Conservation (phyloP, 2,797 vertebrate genomes). For the Urosaurus nigricauda region DNA sequence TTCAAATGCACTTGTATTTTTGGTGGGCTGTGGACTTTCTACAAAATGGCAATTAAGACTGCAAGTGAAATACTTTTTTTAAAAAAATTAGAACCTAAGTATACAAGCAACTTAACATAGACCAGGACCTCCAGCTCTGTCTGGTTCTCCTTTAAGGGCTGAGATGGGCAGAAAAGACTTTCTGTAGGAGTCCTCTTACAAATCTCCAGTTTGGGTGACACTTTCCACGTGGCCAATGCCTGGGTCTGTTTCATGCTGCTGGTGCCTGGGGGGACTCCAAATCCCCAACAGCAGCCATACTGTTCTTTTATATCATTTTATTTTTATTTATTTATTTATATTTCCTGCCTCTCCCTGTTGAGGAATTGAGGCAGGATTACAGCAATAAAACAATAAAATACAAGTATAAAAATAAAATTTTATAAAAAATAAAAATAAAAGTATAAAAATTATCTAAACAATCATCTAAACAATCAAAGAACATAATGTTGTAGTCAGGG, state of each 20-base stretch:
- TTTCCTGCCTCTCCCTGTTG: too few species aligned
- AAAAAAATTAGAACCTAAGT: background rate
- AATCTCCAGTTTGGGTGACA: background rate
- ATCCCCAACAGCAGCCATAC: too few species aligned
- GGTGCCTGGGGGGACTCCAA: background rate
- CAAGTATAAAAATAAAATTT: too few species aligned
- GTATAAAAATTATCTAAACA: too few species aligned
- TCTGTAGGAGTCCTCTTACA: background rate
- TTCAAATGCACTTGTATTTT: background rate
- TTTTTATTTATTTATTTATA: too few species aligned
- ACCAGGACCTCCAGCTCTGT: background rate
- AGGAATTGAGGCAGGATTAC: too few species aligned
- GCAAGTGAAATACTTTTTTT: background rate
- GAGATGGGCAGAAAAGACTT: background rate
- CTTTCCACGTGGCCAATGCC: background rate
- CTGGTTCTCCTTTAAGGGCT: background rate
- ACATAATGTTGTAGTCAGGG: too few species aligned
- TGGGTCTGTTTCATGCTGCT: background rate
- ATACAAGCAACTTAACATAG: background rate
- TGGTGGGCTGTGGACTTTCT: background rate
- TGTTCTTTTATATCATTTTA: background rate
- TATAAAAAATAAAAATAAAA: too few species aligned
- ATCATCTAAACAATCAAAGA: too few species aligned
- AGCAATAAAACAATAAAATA: too few species aligned
- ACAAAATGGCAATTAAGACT: background rate